Base-by-base conservation (phyloP, 2,797 vertebrate genomes). In the Amblyopsis hoosieri region DNA sequence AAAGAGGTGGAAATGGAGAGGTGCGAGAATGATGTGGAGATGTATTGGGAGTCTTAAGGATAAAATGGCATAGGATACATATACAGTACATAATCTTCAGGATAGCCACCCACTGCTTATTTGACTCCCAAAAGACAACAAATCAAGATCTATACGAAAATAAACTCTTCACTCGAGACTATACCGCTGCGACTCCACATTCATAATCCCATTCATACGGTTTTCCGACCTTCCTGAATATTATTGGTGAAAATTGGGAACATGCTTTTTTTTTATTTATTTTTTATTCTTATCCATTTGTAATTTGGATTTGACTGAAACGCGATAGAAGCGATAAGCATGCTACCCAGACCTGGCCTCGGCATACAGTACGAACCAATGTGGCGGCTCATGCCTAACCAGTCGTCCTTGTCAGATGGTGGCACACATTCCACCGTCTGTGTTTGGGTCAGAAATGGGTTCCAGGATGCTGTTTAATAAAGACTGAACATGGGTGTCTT, bases 391-490 rank as follows among this genome's bases (percentile, higher is more conserved):
- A 52, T 46, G 23, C 47, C 19, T 19, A 6, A 3, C 69, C 65
- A 60, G 54, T 65, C 52, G 48, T 78, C 69, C 74, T 71, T 67
- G 65, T 76, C 81, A 66, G 66, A 62, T 69, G 72, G 72, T 65
- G 68, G 3, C 78, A 64, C 29, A 79, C 83, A 89, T 87, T 87
- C 82, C 76, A 82, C 37, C 2, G 63, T 88, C 86, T 84, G 81
- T 77, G 76, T 87, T 76, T 75, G 78, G 82, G 80, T 77, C 75
- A 75, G 75, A 88, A 82, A 81, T 81, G 76, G 69, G 57, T 72
- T 69, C 4, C n/a, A 71, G 83, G 76, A 88, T 85, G 78, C 78
- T 79, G 71, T 80, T 85, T 66, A 75, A 79, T 6, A 2, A 62
- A 42, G 64, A 69, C 81, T 82, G 77, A 76, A 82, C 81, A 68